phyloP scores from a whole-genome alignment of 1,140 invertebrate genomes.

The Trichoplusia ni region DNA sequence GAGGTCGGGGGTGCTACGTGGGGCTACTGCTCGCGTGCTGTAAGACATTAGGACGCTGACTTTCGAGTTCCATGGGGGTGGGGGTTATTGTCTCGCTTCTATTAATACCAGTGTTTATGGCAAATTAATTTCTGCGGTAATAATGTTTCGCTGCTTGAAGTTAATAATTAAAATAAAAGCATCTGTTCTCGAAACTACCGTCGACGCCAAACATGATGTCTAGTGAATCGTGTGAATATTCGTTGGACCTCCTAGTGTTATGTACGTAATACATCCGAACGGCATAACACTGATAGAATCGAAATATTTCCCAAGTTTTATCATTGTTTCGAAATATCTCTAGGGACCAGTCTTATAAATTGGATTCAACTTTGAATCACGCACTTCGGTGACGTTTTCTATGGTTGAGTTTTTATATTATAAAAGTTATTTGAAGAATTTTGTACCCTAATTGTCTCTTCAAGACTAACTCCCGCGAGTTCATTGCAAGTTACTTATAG shows the following conservation, averaged over 20 bases:
- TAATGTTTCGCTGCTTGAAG: conserved; percentile 5
- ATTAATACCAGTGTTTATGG: conserved; percentile 74
- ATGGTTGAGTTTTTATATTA: conserved; percentile 34
- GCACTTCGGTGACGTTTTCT: conserved; percentile 46
- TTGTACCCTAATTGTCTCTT: conserved; percentile 11
- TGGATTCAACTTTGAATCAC: conserved; percentile 75
- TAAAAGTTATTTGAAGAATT: conserved; percentile 14
- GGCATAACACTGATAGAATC: conserved; percentile 39
- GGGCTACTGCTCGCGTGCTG: conserved; percentile 67
- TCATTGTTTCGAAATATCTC: conserved; percentile 68
- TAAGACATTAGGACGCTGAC: conserved; percentile 65
- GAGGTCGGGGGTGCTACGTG: conserved; percentile 55
- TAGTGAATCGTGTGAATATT: too few relatives aligned
- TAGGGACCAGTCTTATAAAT: conserved; percentile 74
- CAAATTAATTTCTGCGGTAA: conserved; percentile 62
- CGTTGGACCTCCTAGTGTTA: too few relatives aligned
- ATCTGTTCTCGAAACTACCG: too few relatives aligned
- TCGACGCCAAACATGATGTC: too few relatives aligned
- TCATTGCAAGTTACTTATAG: conserved; percentile 6
- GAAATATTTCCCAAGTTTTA: conserved; percentile 65
- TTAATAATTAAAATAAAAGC: too few relatives aligned
- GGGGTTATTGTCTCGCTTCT: conserved; percentile 73
- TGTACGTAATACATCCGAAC: neutral
- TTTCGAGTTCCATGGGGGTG: conserved; percentile 55
- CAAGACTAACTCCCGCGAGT: conserved; percentile 9